phyloP scores from a whole-genome alignment of 64 coral and sea anemone genomes.

The Montipora capricornis region DNA sequence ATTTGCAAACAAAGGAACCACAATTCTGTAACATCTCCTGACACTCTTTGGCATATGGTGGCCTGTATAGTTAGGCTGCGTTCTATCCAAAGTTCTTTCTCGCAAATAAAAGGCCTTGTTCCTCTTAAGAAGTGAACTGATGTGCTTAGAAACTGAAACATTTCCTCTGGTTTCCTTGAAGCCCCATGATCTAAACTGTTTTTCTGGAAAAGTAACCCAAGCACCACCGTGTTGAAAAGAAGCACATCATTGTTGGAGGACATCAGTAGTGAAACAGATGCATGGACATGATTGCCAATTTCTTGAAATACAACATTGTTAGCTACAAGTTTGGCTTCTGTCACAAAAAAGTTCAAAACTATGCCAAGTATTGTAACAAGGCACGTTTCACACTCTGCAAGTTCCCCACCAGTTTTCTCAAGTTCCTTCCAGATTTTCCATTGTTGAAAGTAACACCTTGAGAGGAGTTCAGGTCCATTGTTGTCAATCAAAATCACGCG shows the following conservation, averaged over 20 bases:
- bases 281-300: constrained; percentile 15
- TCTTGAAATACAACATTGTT: constrained; percentile 40
- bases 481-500: constrained; percentile 82
- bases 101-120: background rate
- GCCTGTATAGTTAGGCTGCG: background rate
- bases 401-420: background rate
- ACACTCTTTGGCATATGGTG: constrained; percentile 27
- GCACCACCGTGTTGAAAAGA: constrained; percentile 67
- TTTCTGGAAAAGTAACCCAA: constrained; percentile 79
- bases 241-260: constrained; percentile 29
- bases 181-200: background rate
- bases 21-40: constrained; percentile 76
- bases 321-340: constrained; percentile 66
- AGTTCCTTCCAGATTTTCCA: constrained; percentile 56
- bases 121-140: constrained; percentile 60
- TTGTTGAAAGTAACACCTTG: constrained; percentile 62
- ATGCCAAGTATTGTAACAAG: constrained; percentile 77
- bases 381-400: constrained; percentile 36
- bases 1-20: constrained; percentile 91
- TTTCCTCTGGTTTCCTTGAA: background rate
- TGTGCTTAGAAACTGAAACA: constrained; percentile 38
- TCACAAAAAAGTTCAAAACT: constrained; percentile 90
- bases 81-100: background rate
- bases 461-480: constrained; percentile 50
- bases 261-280: constrained; percentile 4